These are phyloP conservation scores for Melanotaenia nigrans DNA, from an alignment of 2,797 vertebrate genomes.

Conservation along the genomic window DNA sequence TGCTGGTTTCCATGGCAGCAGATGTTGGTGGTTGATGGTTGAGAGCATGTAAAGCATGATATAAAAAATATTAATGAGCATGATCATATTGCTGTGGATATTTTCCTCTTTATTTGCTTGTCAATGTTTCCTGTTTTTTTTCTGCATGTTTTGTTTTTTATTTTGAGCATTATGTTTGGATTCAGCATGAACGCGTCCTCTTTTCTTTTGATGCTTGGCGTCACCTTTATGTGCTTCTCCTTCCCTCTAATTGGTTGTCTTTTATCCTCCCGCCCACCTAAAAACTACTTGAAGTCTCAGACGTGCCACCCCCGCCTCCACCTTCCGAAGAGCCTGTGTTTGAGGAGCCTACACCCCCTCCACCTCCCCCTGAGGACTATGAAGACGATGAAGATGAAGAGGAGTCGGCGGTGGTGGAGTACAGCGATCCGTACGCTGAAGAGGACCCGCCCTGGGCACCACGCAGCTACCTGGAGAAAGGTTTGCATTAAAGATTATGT, in stretches of 20 bases:
- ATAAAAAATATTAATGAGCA: constrained; percentile 3
- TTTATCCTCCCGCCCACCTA: neutral
- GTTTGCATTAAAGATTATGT: constrained; percentile 43
- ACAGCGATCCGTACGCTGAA: constrained; percentile 97
- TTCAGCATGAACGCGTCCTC: constrained; percentile 9
- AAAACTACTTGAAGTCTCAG: constrained; percentile 85
- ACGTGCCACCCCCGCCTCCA: constrained; percentile 92
- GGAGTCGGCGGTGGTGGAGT: constrained; percentile 97
- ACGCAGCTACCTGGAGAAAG: constrained; percentile 93
- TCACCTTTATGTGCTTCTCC: neutral
- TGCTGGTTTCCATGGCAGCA: constrained; percentile 4
- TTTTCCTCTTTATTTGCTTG: neutral
- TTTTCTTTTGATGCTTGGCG: constrained; percentile 16
- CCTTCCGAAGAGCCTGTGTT: constrained; percentile 90
- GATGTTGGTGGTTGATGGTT: constrained; percentile 23
- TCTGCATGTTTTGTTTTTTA: constrained; percentile 8
- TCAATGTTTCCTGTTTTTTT: neutral
- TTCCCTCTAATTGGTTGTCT: constrained; percentile 1
- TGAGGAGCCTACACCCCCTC: constrained; percentile 91
- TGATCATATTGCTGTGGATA: neutral
- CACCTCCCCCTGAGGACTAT: constrained; percentile 93
- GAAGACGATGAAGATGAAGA: constrained; percentile 97
- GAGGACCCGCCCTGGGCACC: constrained; percentile 98
- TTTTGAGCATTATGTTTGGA: neutral
- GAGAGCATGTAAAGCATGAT: neutral